Evolutionary conservation across 2,888 invertebrate species (phyloP), one percentile per base, ranked within the genome.

Genomic region (Amphipyra tragopoginis): DNA sequence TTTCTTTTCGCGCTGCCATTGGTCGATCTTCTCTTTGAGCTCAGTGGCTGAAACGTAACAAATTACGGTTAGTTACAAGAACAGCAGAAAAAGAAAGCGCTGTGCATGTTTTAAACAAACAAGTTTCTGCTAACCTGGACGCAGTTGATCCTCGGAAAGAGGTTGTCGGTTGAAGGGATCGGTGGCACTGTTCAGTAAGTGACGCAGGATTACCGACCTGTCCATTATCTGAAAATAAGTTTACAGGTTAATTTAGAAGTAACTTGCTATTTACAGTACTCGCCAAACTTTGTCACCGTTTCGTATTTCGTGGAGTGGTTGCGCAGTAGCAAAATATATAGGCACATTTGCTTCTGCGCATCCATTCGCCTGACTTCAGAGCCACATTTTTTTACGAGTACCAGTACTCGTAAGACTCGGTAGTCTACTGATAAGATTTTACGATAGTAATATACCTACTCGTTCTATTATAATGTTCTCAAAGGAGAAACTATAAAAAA

Each of bases 141-240:
- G 96, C 52, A 99, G 95, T 96, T 99, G 98, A 83, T 98, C 98
- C 92, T 99, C 99, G 10, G 97, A 98, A 45, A 99, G 96, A 13
- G 98, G 97, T 90, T 99, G 99, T 65, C 99, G 96, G 92, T 99
- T 99, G 95, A 99, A 99, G 0, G 99, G 99, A 95, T 99, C 99
- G 0, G 99, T 99, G 82, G 97, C 97, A 83, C 99, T 99, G 93
- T 99, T 99, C 79, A 99, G 96, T 84, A 99, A 95, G 93, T 99
- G 99, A 70, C 99, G 96, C 86, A 98, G 96, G 69, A 99, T 99
- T 77, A 99, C 98, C 36, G 98, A 96, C 65, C 99, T 96, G 92
- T 99, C 99, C 98, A 99, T 99, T 26, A 99, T 96, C 94, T 94
- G 81, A 86, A 93, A 69, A 53, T 13, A 13, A 75, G 61, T 21